Conservation (phyloP, 2,797 vertebrate genomes). For the Myotis planiceps region DNA sequence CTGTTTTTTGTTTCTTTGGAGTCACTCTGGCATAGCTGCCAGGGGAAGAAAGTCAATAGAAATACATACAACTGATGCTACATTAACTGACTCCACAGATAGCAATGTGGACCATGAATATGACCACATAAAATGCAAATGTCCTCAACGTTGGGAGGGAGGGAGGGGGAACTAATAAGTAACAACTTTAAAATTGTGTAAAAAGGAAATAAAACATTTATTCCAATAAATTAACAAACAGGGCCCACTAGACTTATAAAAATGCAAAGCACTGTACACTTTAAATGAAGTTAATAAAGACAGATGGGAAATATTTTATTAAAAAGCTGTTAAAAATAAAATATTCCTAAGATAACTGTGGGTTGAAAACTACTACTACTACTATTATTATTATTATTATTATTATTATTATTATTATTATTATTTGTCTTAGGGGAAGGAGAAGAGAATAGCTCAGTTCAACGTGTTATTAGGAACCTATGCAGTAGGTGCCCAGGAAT, state of each 20-base stretch:
- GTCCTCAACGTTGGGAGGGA: background rate
- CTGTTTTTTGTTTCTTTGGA: conserved; percentile 43
- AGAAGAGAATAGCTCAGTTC: background rate
- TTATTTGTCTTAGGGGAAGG: background rate
- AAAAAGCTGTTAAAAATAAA: conserved; percentile 66
- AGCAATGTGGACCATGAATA: conserved; percentile 68
- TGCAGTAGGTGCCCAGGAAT: background rate
- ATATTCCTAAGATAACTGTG: conserved; percentile 50
- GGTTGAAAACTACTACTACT: background rate
- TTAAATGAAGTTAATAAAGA: conserved; percentile 77
- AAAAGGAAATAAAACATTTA: conserved; percentile 69
- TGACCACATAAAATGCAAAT: conserved; percentile 73
- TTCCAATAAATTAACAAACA: conserved; percentile 76
- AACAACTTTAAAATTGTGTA: conserved; percentile 74
- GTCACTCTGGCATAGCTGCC: conserved; percentile 62
- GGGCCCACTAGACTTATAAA: conserved; percentile 68
- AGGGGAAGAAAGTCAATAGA: conserved; percentile 66
- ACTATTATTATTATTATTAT: background rate
- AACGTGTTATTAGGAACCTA: background rate
- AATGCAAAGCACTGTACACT: conserved; percentile 70
- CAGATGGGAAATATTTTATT: conserved; percentile 73
- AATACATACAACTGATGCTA: conserved; percentile 71
- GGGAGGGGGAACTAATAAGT: conserved; percentile 69
- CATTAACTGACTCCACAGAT: conserved; percentile 69
- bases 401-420: background rate